Evolutionary conservation across 1,140 invertebrate genomes (phyloP).

Genomic region (Drosophila chauvacae): DNA sequence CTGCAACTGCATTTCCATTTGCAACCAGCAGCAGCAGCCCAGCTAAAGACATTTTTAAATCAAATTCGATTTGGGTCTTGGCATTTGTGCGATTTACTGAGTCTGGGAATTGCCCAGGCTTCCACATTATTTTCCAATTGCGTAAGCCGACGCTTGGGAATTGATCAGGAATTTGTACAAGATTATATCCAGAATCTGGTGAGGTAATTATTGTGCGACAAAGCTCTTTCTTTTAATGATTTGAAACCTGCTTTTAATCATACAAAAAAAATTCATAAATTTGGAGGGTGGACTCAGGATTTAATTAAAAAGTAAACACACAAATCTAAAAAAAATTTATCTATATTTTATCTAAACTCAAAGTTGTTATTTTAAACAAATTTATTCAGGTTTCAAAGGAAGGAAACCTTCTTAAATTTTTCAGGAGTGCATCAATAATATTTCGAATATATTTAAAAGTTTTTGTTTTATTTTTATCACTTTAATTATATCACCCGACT

Average conservation of each 20-base stretch:
- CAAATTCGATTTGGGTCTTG: constrained; percentile 70
- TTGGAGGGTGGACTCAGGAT: too few relatives aligned
- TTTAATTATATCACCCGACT: neutral
- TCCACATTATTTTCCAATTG: constrained; percentile 45
- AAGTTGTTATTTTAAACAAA: too few relatives aligned
- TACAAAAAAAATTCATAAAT: neutral
- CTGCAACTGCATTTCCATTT: constrained; percentile 25
- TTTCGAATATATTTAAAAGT: neutral
- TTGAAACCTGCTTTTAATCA: neutral
- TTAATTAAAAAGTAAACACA: neutral
- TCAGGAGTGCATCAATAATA: neutral
- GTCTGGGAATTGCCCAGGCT: constrained; percentile 47
- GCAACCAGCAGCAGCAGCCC: constrained; percentile 35
- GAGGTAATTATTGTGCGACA: neutral
- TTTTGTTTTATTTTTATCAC: neutral
- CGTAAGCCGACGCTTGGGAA: constrained; percentile 35
- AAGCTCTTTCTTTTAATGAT: neutral
- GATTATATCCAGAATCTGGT: neutral
- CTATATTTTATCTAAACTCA: too few relatives aligned
- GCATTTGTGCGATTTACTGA: constrained; percentile 51
- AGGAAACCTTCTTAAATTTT: neutral
- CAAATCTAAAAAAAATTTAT: neutral
- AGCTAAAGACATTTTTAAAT: constrained; percentile 65
- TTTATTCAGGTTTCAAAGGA: neutral
- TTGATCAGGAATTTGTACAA: constrained; percentile 3